phyloP scores from a whole-genome alignment of 2,797 vertebrate species.

The Phataginus tricuspis region DNA sequence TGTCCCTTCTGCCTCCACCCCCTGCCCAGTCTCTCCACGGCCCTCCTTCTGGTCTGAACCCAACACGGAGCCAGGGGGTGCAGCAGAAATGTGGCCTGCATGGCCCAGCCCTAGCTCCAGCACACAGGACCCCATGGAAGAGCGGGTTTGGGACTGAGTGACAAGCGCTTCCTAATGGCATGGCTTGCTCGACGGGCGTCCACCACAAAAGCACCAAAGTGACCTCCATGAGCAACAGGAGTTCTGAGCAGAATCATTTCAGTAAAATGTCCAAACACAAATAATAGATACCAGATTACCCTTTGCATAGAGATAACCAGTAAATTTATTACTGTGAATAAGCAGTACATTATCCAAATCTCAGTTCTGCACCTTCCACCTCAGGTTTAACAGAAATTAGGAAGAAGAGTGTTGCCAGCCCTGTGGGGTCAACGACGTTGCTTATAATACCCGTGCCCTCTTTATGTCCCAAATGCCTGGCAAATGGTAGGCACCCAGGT shows the following conservation, averaged over 20 bases:
- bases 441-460: neutral
- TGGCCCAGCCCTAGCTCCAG: neutral
- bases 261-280: constrained; percentile 33
- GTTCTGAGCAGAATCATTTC: constrained; percentile 43
- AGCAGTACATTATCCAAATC: neutral
- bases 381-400: neutral
- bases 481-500: constrained; percentile 58
- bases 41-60: neutral
- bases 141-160: neutral
- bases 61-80: neutral
- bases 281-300: constrained; percentile 40
- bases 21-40: neutral
- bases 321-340: constrained; percentile 14
- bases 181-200: neutral
- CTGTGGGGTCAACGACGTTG: neutral
- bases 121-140: rapidly evolving
- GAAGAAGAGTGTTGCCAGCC: neutral
- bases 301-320: constrained; percentile 45
- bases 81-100: neutral
- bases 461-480: neutral
- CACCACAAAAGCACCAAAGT: neutral
- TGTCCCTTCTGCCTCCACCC: neutral
- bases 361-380: neutral
- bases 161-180: neutral
- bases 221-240: neutral